Percentiles rank a stretch among this genome's conserved stretches.
phyloP scores from a whole-genome alignment of 2,113 vertebrate species.

The Noctilio leporinus region DNA sequence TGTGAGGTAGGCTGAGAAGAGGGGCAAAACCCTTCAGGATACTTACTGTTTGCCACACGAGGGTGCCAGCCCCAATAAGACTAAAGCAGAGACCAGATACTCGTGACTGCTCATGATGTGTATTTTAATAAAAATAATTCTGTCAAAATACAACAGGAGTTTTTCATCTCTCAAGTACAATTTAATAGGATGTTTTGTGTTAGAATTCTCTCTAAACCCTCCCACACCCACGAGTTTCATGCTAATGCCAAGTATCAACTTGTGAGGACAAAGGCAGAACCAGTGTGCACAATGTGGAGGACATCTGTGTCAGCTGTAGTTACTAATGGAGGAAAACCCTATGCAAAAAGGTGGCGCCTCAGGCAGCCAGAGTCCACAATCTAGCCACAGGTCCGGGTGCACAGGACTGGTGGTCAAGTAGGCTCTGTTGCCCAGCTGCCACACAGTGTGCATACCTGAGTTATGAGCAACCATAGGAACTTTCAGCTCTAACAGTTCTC shows the following conservation, averaged over 20 bases:
- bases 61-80: not conserved
- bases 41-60: not conserved
- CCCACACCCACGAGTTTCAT: conserved; percentile 84
- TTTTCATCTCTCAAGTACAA: conserved; percentile 95
- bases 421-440: conserved; percentile 70
- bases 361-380: conserved; percentile 43
- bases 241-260: conserved; percentile 92
- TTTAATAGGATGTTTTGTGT: conserved; percentile 81
- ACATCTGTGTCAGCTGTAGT: conserved; percentile 68
- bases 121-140: conserved; percentile 99
- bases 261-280: conserved; percentile 90
- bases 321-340: conserved; percentile 62
- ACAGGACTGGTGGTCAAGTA: conserved; percentile 40
- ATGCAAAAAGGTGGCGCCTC: conserved; percentile 38
- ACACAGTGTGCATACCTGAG: conserved; percentile 83
- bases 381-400: conserved; percentile 3
- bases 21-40: not conserved
- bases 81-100: conserved; percentile 61
- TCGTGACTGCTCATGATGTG: conserved; percentile 88
- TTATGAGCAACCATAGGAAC: conserved; percentile 79
- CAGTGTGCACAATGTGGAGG: conserved; percentile 84
- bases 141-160: conserved; percentile 98
- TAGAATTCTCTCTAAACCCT: conserved; percentile 85
- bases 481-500: conserved; percentile 54
- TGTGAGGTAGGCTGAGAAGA: not conserved